Evolutionary conservation across 1,140 invertebrate genomes (phyloP).

Genomic region (Macrocentrus cingulum): DNA sequence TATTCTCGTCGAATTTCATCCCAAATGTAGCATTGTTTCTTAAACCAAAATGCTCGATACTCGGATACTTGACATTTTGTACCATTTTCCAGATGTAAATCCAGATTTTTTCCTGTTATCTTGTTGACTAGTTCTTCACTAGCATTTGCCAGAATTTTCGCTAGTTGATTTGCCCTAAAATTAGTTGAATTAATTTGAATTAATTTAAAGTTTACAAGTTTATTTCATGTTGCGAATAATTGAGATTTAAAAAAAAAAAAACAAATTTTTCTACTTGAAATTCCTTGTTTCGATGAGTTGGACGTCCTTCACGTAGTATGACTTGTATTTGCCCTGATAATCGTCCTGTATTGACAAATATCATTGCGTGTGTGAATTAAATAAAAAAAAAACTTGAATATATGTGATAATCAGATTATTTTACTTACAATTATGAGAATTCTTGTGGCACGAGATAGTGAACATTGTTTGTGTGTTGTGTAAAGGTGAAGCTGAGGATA

Average conservation of each 20-base stretch:
- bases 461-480: constrained; percentile 70
- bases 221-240: constrained; percentile 6
- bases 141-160: constrained; percentile 23
- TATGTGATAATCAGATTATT: background rate
- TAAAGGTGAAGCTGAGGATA: constrained; percentile 77
- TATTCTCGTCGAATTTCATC: constrained; percentile 64
- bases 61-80: constrained; percentile 43
- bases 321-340: constrained; percentile 71
- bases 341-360: constrained; percentile 58
- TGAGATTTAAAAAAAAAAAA: no score
- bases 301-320: constrained; percentile 67
- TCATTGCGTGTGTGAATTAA: constrained; percentile 1
- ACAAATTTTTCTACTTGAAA: constrained; percentile 44
- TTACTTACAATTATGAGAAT: constrained; percentile 74
- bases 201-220: no score
- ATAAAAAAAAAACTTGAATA: constrained; percentile 12
- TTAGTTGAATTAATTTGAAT: constrained; percentile 3
- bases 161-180: constrained; percentile 22
- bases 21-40: constrained; percentile 72
- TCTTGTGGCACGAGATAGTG: constrained; percentile 72
- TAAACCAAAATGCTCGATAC: constrained; percentile 65
- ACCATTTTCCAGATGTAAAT: constrained; percentile 54
- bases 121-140: constrained; percentile 37
- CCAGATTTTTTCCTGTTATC: constrained; percentile 42
- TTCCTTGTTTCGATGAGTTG: constrained; percentile 60